Conservation (phyloP, 2,888 invertebrate species). For the Lordiphosa andalusiaca region DNA sequence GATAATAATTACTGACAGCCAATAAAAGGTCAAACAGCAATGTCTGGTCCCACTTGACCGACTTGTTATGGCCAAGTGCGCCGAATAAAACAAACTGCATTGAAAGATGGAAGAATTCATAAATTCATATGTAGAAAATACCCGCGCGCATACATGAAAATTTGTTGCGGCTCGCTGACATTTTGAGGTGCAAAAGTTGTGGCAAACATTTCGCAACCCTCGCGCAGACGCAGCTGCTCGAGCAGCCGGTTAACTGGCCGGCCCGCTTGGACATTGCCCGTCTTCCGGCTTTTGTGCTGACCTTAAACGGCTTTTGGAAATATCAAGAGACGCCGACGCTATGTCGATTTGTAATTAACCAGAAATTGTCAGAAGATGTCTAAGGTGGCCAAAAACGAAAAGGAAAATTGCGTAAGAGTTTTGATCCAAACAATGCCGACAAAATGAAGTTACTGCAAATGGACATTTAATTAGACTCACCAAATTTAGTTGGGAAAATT, state of each 20-base stretch:
- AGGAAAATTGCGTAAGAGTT: constrained; percentile 42
- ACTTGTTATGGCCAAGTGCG: constrained; percentile 76
- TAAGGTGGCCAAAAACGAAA: constrained; percentile 13
- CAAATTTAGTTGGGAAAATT: constrained; percentile 19
- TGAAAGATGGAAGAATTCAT: constrained; percentile 59
- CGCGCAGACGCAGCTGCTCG: constrained; percentile 48
- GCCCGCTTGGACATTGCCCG: constrained; percentile 13
- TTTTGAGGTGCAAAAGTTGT: constrained; percentile 66
- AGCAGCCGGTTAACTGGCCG: constrained; percentile 11
- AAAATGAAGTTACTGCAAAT: constrained; percentile 37
- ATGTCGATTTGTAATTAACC: constrained; percentile 59
- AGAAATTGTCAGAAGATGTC: constrained; percentile 57
- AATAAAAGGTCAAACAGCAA: constrained; percentile 70
- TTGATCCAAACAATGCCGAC: constrained; percentile 34
- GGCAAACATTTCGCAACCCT: constrained; percentile 61
- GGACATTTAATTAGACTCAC: constrained; percentile 49
- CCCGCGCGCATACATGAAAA: constrained; percentile 37
- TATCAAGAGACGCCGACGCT: constrained; percentile 34
- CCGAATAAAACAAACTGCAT: constrained; percentile 24
- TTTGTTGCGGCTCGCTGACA: constrained; percentile 55
- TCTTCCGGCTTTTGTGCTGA: constrained; percentile 69
- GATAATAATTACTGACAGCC: constrained; percentile 68
- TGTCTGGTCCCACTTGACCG: constrained; percentile 68
- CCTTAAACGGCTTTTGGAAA: constrained; percentile 55
- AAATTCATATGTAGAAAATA: constrained; percentile 63